A percentile compares a stretch with the other conserved stretches of the same genome.
Evolutionary conservation across 2,888 invertebrate genomes (phyloP).

Genomic region (Blera fallax): DNA sequence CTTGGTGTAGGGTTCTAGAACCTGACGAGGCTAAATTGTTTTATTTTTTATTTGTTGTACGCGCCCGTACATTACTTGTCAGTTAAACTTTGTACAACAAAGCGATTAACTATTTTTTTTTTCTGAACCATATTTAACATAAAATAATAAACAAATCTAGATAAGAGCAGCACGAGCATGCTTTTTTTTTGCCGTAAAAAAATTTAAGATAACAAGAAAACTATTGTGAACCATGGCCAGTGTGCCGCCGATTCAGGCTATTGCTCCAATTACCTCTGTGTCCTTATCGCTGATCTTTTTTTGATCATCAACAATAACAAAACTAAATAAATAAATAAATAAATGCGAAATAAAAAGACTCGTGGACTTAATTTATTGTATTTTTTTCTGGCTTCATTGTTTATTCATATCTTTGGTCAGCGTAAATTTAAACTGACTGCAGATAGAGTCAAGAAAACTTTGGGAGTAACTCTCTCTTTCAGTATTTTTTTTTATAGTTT

Average conservation of each 20-base stretch:
- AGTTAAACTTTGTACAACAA: constrained; percentile 4
- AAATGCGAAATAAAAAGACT: constrained; percentile 2
- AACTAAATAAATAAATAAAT: neutral
- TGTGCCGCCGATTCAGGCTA: constrained; percentile 24
- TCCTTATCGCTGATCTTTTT: constrained; percentile 34
- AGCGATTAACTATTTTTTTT: neutral
- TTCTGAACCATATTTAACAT: neutral
- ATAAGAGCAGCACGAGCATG: constrained; percentile 22
- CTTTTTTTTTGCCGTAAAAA: neutral
- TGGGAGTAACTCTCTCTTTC: neutral
- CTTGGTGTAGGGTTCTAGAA: constrained; percentile 27
- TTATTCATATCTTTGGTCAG: constrained; percentile 35
- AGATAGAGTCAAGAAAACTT: neutral
- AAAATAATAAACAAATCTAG: constrained; percentile 13
- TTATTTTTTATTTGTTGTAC: constrained; percentile 4
- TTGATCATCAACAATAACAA: constrained; percentile 20
- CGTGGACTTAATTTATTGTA: constrained; percentile 38
- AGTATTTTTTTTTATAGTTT: neutral
- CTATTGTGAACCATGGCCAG: constrained; percentile 8
- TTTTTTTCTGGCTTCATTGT: constrained; percentile 4
- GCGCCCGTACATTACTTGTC: constrained; percentile 21
- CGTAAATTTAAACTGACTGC: neutral
- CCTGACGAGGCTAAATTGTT: constrained; percentile 4
- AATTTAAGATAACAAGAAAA: constrained; percentile 19
- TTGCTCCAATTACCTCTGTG: constrained; percentile 52